A percentile compares a stretch with the other conserved stretches of the same genome.
phyloP scores from a whole-genome alignment of 2,888 invertebrate genomes.

The Synanthedon andrenaeformis region DNA sequence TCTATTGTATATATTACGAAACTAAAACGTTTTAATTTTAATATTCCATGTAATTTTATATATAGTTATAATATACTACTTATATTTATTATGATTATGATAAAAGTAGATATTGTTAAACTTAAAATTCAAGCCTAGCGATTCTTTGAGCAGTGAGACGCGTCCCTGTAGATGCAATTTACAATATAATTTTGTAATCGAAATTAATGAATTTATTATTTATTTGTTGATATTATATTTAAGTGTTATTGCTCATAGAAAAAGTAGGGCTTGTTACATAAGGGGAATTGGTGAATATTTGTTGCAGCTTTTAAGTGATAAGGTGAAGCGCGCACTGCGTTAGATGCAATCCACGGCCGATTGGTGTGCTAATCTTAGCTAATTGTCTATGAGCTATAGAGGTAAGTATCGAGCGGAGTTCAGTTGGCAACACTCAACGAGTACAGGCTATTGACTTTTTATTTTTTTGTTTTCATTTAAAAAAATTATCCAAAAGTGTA shows the following conservation, averaged over 20 bases:
- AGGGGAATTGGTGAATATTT: constrained; percentile 68
- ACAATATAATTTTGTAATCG: too few species aligned
- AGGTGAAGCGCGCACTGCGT: constrained; percentile 44
- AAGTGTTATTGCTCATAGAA: constrained; percentile 28
- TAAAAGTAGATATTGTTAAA: too few species aligned
- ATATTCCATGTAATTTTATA: too few species aligned
- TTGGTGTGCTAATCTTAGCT: constrained; percentile 34
- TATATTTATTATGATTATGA: too few species aligned
- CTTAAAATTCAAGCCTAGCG: constrained; percentile 23
- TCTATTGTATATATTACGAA: too few species aligned
- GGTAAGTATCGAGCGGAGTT: constrained; percentile 44
- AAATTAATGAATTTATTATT: too few species aligned
- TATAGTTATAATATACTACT: too few species aligned
- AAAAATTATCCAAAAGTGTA: too few species aligned
- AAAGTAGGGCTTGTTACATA: constrained; percentile 33
- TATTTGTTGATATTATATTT: not conserved
- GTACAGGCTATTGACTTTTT: not conserved
- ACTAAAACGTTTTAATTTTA: too few species aligned
- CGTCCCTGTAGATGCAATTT: not conserved
- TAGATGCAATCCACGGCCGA: constrained; percentile 21
- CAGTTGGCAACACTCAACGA: not conserved
- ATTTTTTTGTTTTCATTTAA: too few species aligned
- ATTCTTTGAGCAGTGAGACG: constrained; percentile 22
- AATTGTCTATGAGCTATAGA: constrained; percentile 21
- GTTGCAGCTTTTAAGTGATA: constrained; percentile 65